Evolutionary conservation across 1,140 invertebrate genomes (phyloP), one percentile per base, ranked within the genome.

Genomic region (Rhizoglyphus robini): DNA sequence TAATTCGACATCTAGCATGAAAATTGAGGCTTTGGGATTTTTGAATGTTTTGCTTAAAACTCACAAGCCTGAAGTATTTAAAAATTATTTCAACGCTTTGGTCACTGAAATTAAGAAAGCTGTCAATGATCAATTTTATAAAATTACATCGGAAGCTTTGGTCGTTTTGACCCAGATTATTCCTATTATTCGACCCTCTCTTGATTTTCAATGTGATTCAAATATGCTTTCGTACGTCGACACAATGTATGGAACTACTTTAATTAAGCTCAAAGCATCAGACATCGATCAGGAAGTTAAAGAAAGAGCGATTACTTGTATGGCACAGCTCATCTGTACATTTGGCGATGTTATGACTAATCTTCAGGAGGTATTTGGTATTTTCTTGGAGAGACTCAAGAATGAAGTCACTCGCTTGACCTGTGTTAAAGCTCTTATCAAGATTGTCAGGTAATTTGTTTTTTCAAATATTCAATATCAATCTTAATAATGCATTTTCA

Each of bases 241-340:
- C 2, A 83, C 87, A 62, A 83, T 97, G 70, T 97, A 96, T 76
- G 78, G 81, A 36, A 90, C 87, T 71, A 92, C 90, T 0, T 76
- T 96, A 59, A 81, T 85, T 25, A 81, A 93, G 68, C 78, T 99
- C 3, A 86, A 85, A 72, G 90, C 94, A n/a, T 86, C 93, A 0
- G 93, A 96, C 74, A 93, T 97, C 70, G 93, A 97, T 79, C 95
- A 97, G 75, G 94, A 98, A 80, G 94, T 98, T 0, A 98, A 98
- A 74, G 95, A 98, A 74, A 81, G 93, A 65, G 93, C 95, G 4
- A 97, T 98, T 65, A 88, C 92, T 1, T 94, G 93, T 72, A 96
- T 96, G 88, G 93, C 91, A 27, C 91, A 95, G 76, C 88, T 96
- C 47, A 84, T 97, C 31, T 86, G 87, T 66, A 88, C 92, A 74